Evolutionary conservation across 1,140 invertebrate genomes (phyloP), one percentile per base, ranked within the genome.

Genomic region (Mycetomoellerius zeteki): DNA sequence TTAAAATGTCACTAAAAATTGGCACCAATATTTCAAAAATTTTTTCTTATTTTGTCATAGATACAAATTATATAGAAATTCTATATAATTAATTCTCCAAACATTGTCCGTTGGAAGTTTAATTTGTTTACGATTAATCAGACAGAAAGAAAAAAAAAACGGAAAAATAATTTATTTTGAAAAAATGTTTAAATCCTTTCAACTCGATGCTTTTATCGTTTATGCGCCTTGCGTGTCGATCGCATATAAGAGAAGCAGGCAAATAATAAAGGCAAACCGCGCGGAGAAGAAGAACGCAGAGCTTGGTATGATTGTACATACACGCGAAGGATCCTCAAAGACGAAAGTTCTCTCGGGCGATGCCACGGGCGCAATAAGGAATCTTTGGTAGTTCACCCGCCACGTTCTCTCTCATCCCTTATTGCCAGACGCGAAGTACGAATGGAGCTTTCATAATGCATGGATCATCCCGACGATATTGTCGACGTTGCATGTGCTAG

Each of bases 391-490:
- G 69, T 84, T 75, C 33, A 82, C 21, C 16, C 33, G 12, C 33
- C 30, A 30, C 30, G 76, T 47, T 69, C n/a, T n/a, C n/a, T n/a
- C n/a, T n/a, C 62, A 47, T 62, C 47, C 10, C 69, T 84, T 84
- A 60, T 73, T 84, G 80, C 54, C 27, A 73, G 69, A 71, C 50
- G 64, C 77, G 12, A 72, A 72, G 80, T 84, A 75, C 54, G 80
- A 82, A 72, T 84, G 43, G 37, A 19, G 37, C 69, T 84, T 56
- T 84, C 54, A 21, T 82, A 60, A 54, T 21, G 47, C 80, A 75
- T 7, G 80, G 80, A 84, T 84, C 80, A 84, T 62, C 80, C 19
- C 24, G 67, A 27, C 50, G 54, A 84, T 84, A 75, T 84, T 75
- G 69, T 75, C 69, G 80, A 56, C n/a, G 56, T 56, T 50, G 30